phyloP scores from a whole-genome alignment of 2,113 vertebrate genomes.

The Malurus melanocephalus region DNA sequence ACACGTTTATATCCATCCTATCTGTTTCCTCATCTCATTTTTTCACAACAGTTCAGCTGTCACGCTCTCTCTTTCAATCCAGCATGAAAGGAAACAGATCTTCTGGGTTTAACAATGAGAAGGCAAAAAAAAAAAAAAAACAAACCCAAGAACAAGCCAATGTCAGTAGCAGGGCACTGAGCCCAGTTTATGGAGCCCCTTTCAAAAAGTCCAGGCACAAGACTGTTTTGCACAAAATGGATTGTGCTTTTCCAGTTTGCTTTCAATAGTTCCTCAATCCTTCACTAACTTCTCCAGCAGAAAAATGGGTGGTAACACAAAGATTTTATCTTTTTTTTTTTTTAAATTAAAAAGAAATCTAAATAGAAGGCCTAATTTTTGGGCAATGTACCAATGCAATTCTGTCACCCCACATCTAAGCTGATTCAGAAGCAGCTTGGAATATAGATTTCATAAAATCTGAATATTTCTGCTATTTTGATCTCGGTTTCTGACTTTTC shows the following conservation, averaged over 20 bases:
- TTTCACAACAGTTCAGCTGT: background rate
- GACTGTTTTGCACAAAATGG: background rate
- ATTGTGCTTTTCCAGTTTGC: background rate
- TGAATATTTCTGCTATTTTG: conserved; percentile 3
- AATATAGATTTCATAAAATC: conserved; percentile 27
- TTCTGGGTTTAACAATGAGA: background rate
- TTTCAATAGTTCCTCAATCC: background rate
- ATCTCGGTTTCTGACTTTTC: background rate
- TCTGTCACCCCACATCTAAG: background rate
- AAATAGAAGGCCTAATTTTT: background rate
- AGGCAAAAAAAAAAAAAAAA: background rate
- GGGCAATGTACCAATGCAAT: conserved; percentile 3
- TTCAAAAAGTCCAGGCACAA: background rate
- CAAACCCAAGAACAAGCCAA: background rate
- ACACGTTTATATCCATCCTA: background rate
- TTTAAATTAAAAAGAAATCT: background rate
- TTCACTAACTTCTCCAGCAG: background rate
- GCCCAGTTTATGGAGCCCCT: background rate
- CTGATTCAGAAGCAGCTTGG: background rate
- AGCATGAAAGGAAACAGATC: background rate
- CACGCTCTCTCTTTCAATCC: background rate
- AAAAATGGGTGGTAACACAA: background rate
- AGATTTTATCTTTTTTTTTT: background rate
- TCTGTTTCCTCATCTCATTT: background rate
- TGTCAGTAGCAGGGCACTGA: background rate